Evolutionary conservation across 2,113 vertebrate species (phyloP), one percentile per base, ranked within the genome.

Genomic region (Pitta sordida): DNA sequence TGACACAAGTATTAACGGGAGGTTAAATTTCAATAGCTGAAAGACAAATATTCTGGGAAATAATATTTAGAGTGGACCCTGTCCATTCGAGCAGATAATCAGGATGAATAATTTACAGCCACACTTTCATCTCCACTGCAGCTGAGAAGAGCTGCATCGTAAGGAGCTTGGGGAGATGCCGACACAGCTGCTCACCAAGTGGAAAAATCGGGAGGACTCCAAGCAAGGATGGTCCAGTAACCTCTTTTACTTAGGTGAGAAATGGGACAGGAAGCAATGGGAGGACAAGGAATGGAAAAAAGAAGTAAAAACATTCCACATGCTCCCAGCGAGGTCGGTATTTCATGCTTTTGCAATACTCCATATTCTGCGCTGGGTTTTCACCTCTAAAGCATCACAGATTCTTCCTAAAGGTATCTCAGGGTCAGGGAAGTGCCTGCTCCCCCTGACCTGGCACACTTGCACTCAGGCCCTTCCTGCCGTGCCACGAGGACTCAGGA

Each of bases 141-240:
- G 95, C 96, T 79, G 82, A 97, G 97, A 95, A 97, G 92, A 97
- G 97, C 70, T 91, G 98, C 97, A 98, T 97, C 84, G 74, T 95
- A 95, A 98, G 97, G 97, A 98, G 98, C 98, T 98, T 82, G 96
- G 98, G 98, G 98, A 99, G 97, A 97, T 95, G 95, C 95, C 90
- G 93, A 97, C 96, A 97, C 97, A 98, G 97, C 98, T 98, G 97
- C 95, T 97, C 96, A 96, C 73, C 93, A 85, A 96, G 94, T 44
- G 78, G 90, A 97, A 97, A 91, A 96, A 96, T 95, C 56, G 13
- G 82, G 74, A 92, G 83, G 58, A 88, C 90, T 81, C 68, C 14
- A 26, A 94, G 86, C 80, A 96, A 90, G 41, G 83, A 58, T 69
- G 58, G 91, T 94, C 93, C 82, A 95, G 86, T 86, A 96, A 96